These are phyloP conservation scores for Antheraea assamensis DNA, from an alignment of 2,888 invertebrate genomes.

Conservation along the genomic window DNA sequence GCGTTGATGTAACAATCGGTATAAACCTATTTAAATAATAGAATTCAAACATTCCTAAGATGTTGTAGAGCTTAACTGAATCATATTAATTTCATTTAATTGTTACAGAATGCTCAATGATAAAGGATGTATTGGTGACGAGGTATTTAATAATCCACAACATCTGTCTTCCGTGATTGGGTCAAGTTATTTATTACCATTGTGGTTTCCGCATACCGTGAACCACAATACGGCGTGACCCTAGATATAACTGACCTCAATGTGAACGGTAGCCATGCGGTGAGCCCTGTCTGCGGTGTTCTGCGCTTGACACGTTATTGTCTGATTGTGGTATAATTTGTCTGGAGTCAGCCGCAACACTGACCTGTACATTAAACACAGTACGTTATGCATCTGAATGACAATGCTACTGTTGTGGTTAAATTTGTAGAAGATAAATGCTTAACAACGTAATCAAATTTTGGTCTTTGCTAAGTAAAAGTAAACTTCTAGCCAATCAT, in stretches of 20 bases:
- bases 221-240: slow-evolving; percentile 6
- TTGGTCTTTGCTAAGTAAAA: too few relatives aligned
- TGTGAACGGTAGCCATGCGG: slow-evolving; percentile 87
- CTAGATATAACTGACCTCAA: slow-evolving; percentile 85
- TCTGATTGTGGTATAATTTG: slow-evolving; percentile 94
- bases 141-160: background rate
- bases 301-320: slow-evolving; percentile 95
- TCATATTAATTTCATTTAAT: background rate
- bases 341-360: slow-evolving; percentile 92
- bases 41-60: background rate
- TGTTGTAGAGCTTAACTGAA: background rate
- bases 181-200: slow-evolving; percentile 9
- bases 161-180: slow-evolving; percentile 7
- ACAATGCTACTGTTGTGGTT: background rate
- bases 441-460: too few relatives aligned
- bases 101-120: background rate
- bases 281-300: slow-evolving; percentile 95
- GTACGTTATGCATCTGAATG: background rate
- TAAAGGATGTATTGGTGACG: background rate
- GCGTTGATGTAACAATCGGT: too few relatives aligned
- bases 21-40: too few relatives aligned
- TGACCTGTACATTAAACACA: slow-evolving; percentile 78
- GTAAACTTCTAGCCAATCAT: too few relatives aligned
- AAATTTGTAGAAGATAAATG: background rate
- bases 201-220: slow-evolving; percentile 13